These are phyloP conservation scores for Arvicanthis niloticus DNA, from an alignment of 2,113 vertebrate genomes.

Conservation along the genomic window DNA sequence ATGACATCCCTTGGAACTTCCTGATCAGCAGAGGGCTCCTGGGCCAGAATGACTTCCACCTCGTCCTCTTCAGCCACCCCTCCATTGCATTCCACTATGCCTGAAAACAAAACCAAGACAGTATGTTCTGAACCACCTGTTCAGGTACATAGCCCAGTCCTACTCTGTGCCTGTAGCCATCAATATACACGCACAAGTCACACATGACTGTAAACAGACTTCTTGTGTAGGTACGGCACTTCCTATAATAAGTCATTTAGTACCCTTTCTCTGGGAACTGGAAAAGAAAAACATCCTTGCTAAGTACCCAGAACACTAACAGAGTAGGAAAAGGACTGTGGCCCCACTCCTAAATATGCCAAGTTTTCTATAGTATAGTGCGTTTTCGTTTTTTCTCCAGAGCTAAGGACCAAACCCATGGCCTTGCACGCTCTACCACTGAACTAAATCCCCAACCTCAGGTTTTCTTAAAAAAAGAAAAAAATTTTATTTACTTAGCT, in stretches of 20 bases:
- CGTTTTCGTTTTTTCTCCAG: not conserved
- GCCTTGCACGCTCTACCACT: too few relatives aligned
- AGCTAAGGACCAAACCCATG: too few relatives aligned
- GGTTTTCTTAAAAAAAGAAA: not conserved
- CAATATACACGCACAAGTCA: not conserved
- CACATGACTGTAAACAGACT: not conserved
- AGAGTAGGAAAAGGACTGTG: not conserved
- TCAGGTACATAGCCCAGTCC: not conserved
- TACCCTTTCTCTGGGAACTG: not conserved
- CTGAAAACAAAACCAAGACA: conserved; percentile 79
- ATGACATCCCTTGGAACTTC: conserved; percentile 94
- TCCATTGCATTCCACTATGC: conserved; percentile 94
- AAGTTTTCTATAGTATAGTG: not conserved
- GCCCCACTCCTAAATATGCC: not conserved
- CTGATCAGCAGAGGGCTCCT: conserved; percentile 92
- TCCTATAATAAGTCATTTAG: not conserved
- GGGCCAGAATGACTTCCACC: conserved; percentile 84
- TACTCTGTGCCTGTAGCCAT: not conserved
- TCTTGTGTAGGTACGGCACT: not conserved
- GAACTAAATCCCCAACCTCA: too few relatives aligned
- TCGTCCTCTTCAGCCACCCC: conserved; percentile 93
- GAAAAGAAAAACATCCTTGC: not conserved
- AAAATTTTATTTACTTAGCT: not conserved
- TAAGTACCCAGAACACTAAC: not conserved
- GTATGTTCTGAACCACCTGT: conserved; percentile 11